Evolutionary conservation across 35 echinoderm and acorn worm species (phyloP), one percentile per base, ranked within the genome.

Genomic region (Heliocidaris erythrogramma): DNA sequence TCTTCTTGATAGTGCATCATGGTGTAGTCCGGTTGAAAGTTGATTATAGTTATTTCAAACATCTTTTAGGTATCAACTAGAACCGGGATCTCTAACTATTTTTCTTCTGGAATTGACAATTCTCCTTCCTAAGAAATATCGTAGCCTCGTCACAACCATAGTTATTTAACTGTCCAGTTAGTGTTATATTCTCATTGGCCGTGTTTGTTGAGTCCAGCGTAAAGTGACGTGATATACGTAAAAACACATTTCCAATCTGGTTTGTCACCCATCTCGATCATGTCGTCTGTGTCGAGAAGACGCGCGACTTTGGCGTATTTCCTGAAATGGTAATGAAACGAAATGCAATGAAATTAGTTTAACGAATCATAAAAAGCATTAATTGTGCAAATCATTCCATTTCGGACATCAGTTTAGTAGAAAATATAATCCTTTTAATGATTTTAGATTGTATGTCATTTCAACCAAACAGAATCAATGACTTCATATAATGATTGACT

Each of bases 191-290:
- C 18, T 89, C 87, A 89, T 13, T 89, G 30, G 3, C 29, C 87
- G 87, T 32, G 87, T 48, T 96, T 96, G 60, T 93, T 95, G 13
- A 99, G 96, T 86, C 96, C 94, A 47, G 96, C 65, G 85, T 99
- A 99, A 13, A 99, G 85, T 32, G 95, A 92, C 32, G 97, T 97
- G 17, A 99, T 95, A 78, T 99, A 99, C 14, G 97, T 97, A 84
- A 99, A 99, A 60, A 99, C 98, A 85, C 98, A 99, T 94, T 99
- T 99, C 98, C 98, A 99, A 69, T 99, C 98, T 30, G 98, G 98
- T 65, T 97, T 99, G 61, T 99, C 95, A 30, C 96, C 96, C 98
- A 99, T 99, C 95, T 96, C 95, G 7, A 99, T 95, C 98, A 99
- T 99, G 94, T 99, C 98, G 18, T 99, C 96, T 30, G 98, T 99